A percentile compares a stretch with the other conserved stretches of the same genome.
Conservation (phyloP, 2,113 vertebrate species). For the Etheostoma cragini region DNA sequence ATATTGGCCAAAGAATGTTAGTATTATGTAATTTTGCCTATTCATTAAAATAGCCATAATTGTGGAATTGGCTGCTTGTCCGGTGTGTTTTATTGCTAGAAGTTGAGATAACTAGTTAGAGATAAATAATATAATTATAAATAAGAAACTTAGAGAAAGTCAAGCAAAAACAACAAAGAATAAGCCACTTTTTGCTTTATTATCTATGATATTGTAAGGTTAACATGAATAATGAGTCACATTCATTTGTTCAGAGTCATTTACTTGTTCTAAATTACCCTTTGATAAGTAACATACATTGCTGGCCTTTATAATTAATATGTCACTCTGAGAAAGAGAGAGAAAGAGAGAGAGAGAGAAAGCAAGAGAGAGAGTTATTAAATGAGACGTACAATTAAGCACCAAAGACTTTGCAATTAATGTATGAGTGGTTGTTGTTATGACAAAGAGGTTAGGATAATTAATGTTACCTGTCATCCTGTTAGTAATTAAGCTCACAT, state of each 20-base stretch:
- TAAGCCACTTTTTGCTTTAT: background rate
- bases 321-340: constrained; percentile 8
- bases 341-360: constrained; percentile 34
- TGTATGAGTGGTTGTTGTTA: constrained; percentile 63
- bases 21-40: background rate
- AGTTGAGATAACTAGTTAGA: background rate
- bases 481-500: constrained; percentile 70
- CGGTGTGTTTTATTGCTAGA: background rate
- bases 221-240: constrained; percentile 47
- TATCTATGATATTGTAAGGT: background rate
- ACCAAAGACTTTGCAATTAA: constrained; percentile 69
- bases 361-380: constrained; percentile 50
- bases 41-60: background rate
- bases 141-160: background rate
- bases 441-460: constrained; percentile 72
- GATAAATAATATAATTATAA: background rate
- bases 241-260: constrained; percentile 57
- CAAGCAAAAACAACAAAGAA: background rate
- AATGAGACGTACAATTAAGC: constrained; percentile 71
- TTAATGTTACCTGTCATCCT: constrained; percentile 76
- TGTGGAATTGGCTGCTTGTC: background rate
- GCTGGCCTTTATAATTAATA: constrained; percentile 59
- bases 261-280: constrained; percentile 52
- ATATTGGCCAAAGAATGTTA: background rate
- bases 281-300: constrained; percentile 51